These are phyloP conservation scores for Adelognathus sp. DNA, from an alignment of 2,888 invertebrate species.

Conservation along the genomic window DNA sequence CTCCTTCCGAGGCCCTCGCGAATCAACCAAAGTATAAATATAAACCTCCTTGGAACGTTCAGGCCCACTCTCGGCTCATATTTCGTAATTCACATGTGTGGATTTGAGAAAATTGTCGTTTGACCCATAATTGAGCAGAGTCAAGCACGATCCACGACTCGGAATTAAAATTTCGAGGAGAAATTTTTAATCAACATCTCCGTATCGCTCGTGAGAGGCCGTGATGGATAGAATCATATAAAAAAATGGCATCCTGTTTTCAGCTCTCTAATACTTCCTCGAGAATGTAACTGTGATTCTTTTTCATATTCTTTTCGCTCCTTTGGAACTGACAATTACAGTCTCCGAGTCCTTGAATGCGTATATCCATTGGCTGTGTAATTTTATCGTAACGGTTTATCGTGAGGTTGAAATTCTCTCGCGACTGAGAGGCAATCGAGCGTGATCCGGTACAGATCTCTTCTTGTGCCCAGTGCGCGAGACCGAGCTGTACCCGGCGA, in stretches of 20 bases:
- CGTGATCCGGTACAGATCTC: conserved; percentile 34
- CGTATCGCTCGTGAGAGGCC: too few relatives aligned
- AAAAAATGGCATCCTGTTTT: background rate
- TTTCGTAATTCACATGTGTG: background rate
- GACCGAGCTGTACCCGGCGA: background rate
- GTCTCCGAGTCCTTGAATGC: conserved; percentile 1
- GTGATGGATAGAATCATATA: too few relatives aligned
- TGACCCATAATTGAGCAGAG: background rate
- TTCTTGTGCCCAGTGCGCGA: background rate
- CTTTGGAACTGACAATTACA: background rate
- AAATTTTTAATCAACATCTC: background rate
- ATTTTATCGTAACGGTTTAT: conserved; percentile 23
- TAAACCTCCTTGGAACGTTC: background rate
- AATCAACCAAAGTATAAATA: conserved; percentile 44
- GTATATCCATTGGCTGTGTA: background rate
- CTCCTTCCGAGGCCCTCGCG: conserved; percentile 34
- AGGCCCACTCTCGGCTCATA: background rate
- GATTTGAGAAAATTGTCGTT: conserved; percentile 1
- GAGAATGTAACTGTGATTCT: background rate
- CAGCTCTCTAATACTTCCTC: background rate
- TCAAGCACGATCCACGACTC: background rate
- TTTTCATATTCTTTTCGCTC: background rate
- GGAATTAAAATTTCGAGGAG: background rate
- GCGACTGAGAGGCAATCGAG: conserved; percentile 34
- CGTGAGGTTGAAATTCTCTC: conserved; percentile 21